Evolutionary conservation across 2,888 invertebrate genomes (phyloP), one percentile per base, ranked within the genome.

Genomic region (Leptopilina syphax): DNA sequence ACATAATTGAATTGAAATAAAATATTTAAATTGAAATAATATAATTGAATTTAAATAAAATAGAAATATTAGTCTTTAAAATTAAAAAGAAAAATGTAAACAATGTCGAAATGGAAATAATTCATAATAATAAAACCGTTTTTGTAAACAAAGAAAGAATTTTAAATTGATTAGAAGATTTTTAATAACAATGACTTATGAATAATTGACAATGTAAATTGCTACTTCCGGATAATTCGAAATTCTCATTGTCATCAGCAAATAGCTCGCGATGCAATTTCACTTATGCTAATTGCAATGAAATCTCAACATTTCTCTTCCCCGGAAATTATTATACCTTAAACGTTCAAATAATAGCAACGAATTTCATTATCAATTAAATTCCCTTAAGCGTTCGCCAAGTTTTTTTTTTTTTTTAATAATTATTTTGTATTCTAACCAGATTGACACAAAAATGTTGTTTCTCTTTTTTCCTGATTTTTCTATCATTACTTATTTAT

Each of bases 251-350:
- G 84, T 83, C 83, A 83, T 81, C 80, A 77, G 12, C 47, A 68
- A 24, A 80, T 84, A 41, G 54, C 34, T 34, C 34, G 34, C 47
- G 79, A 81, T 79, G 67, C 80, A 86, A 83, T 87, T 86, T 87
- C 86, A 87, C 87, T 87, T 85, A 85, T 86, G 84, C 70, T 86
- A 86, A 87, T 63, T n/a, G n/a, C 60, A 60, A 4, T 60, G n/a
- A 18, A 34, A 34, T 34, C 34, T 34, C 34, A 63, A 65, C 54
- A 78, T 67, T 63, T 63, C 63, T 34, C 66, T 65, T 77, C 66
- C 63, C 12, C 65, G 34, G 41, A 57, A 76, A 65, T 57, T 70
- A 0, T 73, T 77, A 65, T 66, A 12, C 47, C 50, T 70, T 70
- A 54, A 50, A 54, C 13, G 68, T 50, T 54, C 54, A 9, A 73